These are phyloP conservation scores for Anastrepha obliqua DNA, from an alignment of 1,140 invertebrate genomes.

Conservation along the genomic window DNA sequence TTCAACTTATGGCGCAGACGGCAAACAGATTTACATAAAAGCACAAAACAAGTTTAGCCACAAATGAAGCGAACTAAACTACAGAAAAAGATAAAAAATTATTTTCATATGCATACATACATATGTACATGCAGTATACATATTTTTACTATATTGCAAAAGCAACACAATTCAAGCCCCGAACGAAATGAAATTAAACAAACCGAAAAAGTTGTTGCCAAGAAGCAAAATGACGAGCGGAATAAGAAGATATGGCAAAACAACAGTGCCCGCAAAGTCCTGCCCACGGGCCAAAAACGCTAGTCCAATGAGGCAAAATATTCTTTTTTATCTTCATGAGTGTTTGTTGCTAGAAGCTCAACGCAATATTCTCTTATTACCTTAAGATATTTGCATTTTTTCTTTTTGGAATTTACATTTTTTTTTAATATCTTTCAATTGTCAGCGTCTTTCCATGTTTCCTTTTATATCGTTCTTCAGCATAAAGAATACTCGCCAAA, in stretches of 20 bases:
- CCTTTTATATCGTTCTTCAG: background rate
- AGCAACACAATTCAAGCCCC: background rate
- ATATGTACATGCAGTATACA: background rate
- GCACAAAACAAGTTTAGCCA: constrained; percentile 27
- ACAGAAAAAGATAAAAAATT: background rate
- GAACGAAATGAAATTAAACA: background rate
- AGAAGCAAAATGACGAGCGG: background rate
- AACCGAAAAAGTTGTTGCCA: too few relatives aligned
- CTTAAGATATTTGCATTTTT: background rate
- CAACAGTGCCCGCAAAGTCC: background rate
- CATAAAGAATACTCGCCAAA: background rate
- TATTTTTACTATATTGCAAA: background rate
- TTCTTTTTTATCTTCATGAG: background rate
- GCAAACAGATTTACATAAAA: constrained; percentile 29
- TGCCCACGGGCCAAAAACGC: background rate
- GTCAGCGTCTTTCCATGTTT: background rate
- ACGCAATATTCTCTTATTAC: background rate
- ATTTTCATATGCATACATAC: background rate
- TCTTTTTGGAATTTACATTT: background rate
- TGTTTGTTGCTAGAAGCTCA: too few relatives aligned
- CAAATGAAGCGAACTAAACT: constrained; percentile 2
- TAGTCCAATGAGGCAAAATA: background rate
- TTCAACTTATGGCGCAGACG: constrained; percentile 11
- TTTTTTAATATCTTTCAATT: background rate
- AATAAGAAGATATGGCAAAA: background rate